Percentiles rank a stretch among this genome's conserved stretches.
Conservation (phyloP, 1,140 invertebrate genomes). For the Ptiloglossa arizonensis region DNA sequence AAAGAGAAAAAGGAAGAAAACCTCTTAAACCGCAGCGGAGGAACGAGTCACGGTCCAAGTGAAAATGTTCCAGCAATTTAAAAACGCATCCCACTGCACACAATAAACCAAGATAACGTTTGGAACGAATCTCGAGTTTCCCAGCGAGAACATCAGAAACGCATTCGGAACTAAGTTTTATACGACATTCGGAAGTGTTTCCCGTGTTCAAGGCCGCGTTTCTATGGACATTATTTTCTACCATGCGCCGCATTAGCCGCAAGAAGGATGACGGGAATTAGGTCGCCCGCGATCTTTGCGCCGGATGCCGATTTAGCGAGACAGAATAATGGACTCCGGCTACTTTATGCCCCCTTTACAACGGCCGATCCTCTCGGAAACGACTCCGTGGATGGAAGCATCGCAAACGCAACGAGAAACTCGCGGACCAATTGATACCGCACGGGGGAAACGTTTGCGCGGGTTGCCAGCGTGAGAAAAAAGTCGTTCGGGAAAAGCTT, state of each 20-base stretch:
- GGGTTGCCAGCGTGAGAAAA: constrained; percentile 40
- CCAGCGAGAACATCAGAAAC: constrained; percentile 19
- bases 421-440: constrained; percentile 46
- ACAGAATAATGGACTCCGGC: constrained; percentile 59
- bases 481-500: constrained; percentile 42
- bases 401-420: constrained; percentile 45
- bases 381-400: constrained; percentile 32
- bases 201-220: constrained; percentile 24
- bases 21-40: no score
- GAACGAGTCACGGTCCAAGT: neutral
- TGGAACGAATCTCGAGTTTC: neutral
- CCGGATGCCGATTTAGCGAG: constrained; percentile 55
- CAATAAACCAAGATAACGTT: neutral
- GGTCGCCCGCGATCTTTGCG: constrained; percentile 57
- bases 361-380: constrained; percentile 45
- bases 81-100: neutral
- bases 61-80: neutral
- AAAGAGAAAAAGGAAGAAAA: neutral
- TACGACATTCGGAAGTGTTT: constrained; percentile 25
- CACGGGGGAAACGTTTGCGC: constrained; percentile 51
- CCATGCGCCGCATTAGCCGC: constrained; percentile 60
- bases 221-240: constrained; percentile 52
- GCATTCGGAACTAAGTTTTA: constrained; percentile 20
- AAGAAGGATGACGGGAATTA: constrained; percentile 59
- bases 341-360: constrained; percentile 54